Evolutionary conservation across 2,113 vertebrate genomes (phyloP).

Genomic region (Paramormyrops kingsleyae): DNA sequence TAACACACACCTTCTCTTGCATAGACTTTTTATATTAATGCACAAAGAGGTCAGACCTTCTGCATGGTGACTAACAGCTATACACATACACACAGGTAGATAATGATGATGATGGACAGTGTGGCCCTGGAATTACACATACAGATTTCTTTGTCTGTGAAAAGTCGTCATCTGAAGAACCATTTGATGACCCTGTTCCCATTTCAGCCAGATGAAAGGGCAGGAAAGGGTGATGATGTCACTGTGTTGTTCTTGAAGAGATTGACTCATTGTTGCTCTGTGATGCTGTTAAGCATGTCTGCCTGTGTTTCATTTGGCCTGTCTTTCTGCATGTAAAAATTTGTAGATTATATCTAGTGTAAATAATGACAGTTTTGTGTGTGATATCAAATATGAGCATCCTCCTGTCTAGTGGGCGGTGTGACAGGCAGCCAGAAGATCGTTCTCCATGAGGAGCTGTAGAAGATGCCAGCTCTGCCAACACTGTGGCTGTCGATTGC

Average conservation of each 20-base stretch:
- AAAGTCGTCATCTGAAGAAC: not conserved
- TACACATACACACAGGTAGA: not conserved
- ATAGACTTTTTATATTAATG: not conserved
- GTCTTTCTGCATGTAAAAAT: not conserved
- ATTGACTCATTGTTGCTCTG: not conserved
- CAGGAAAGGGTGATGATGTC: not conserved
- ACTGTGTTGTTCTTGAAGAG: not conserved
- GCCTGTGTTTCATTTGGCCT: not conserved
- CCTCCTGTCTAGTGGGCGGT: conserved; percentile 66
- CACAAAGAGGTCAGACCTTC: not conserved
- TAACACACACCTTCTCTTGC: not conserved
- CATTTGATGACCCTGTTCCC: not conserved
- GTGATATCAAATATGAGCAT: not conserved
- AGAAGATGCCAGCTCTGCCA: conserved; percentile 95
- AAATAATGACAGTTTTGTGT: not conserved
- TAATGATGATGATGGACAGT: not conserved
- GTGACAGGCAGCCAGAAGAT: conserved; percentile 82
- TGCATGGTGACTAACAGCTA: not conserved
- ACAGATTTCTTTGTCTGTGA: not conserved
- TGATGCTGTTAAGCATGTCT: not conserved
- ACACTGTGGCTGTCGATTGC: conserved; percentile 81
- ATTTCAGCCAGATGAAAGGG: not conserved
- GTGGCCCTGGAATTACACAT: not conserved
- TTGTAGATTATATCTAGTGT: not conserved
- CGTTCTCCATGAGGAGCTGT: conserved; percentile 94